Percentiles rank a stretch among this genome's conserved stretches.
Conservation (phyloP, 2,797 vertebrate species). For the Salarias fasciatus region DNA sequence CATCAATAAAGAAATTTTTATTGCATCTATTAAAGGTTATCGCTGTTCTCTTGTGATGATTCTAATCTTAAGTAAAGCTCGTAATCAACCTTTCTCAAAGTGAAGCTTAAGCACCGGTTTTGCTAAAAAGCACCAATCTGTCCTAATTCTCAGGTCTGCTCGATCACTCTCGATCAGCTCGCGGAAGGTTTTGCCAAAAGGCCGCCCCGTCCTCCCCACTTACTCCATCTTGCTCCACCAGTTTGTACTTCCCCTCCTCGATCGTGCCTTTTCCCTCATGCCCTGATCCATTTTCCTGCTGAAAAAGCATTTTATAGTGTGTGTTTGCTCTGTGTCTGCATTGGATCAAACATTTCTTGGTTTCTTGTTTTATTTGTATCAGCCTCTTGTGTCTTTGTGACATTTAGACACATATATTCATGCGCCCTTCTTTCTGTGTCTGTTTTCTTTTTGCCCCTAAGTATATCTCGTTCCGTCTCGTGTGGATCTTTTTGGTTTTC, state of each 20-base stretch:
- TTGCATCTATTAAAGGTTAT: slow-evolving; percentile 14
- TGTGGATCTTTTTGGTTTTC: background rate
- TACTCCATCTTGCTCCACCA: slow-evolving; percentile 17
- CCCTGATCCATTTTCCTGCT: slow-evolving; percentile 36
- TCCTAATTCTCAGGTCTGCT: slow-evolving; percentile 30
- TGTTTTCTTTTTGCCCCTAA: slow-evolving; percentile 23
- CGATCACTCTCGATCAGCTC: slow-evolving; percentile 11
- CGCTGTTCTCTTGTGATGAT: slow-evolving; percentile 10
- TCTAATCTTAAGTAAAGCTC: slow-evolving; percentile 39
- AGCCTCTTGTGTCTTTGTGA: slow-evolving; percentile 26
- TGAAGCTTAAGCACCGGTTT: slow-evolving; percentile 20
- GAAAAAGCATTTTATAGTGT: slow-evolving; percentile 24
- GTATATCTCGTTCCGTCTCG: slow-evolving; percentile 39
- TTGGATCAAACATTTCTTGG: slow-evolving; percentile 14
- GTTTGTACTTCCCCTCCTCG: slow-evolving; percentile 12
- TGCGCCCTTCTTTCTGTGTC: slow-evolving; percentile 5
- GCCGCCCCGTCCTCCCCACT: slow-evolving; percentile 23
- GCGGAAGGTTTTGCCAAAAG: slow-evolving; percentile 26
- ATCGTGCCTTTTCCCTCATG: slow-evolving; percentile 6
- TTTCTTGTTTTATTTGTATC: slow-evolving; percentile 6
- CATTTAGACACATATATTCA: slow-evolving; percentile 49
- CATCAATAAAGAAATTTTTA: slow-evolving; percentile 17
- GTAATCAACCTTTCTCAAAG: slow-evolving; percentile 30
- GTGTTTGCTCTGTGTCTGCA: slow-evolving; percentile 7
- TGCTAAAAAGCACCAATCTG: slow-evolving; percentile 14